Conservation (phyloP, 2,888 invertebrate genomes). For the Teleogryllus oceanicus region DNA sequence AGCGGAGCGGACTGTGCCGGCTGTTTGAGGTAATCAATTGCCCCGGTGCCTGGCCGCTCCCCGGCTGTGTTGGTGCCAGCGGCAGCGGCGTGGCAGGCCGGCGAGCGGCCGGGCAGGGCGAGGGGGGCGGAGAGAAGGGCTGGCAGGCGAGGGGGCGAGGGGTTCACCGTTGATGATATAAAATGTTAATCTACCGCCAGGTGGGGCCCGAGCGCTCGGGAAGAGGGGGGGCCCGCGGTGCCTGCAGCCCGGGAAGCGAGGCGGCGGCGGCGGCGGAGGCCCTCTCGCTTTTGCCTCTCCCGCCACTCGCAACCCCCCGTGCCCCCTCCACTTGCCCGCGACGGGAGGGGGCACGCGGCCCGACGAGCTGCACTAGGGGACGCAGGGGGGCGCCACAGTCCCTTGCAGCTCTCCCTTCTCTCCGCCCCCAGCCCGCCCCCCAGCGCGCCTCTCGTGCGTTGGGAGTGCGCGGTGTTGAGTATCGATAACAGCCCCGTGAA, state of each 20-base stretch:
- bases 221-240: neutral
- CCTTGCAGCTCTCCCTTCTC: neutral
- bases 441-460: neutral
- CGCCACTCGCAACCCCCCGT: neutral
- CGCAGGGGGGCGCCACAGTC: neutral
- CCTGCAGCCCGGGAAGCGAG: neutral
- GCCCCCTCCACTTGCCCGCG: neutral
- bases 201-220: neutral
- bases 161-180: slow-evolving; percentile 4
- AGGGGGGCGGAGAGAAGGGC: no score
- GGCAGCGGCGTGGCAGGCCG: neutral
- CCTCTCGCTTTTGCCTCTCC: neutral
- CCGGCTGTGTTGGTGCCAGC: neutral
- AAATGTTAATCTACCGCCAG: slow-evolving; percentile 4
- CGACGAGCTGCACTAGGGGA: neutral
- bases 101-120: no score
- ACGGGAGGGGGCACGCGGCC: neutral
- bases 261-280: neutral
- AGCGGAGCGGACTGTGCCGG: neutral
- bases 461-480: neutral
- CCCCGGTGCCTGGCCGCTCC: neutral
- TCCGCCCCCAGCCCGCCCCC: neutral
- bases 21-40: slow-evolving; percentile 18
- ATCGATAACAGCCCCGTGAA: slow-evolving; percentile 9
- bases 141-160: neutral